These are phyloP conservation scores for Hydropsyche betteni DNA, from an alignment of 2,888 invertebrate genomes.

Conservation along the genomic window DNA sequence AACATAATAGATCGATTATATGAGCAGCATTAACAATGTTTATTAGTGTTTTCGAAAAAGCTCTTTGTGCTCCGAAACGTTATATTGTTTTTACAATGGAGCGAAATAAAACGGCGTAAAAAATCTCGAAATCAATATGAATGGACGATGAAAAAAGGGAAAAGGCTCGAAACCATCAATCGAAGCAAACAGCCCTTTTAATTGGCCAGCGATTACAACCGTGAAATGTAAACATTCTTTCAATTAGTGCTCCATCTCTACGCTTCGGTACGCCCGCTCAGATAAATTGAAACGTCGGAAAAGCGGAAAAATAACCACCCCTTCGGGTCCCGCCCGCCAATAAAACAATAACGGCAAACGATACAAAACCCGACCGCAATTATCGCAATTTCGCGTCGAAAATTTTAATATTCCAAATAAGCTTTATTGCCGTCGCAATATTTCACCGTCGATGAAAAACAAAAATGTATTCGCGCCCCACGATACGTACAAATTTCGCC, in stretches of 20 bases:
- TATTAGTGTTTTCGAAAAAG: no score
- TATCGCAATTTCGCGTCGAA: constrained; percentile 27
- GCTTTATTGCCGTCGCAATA: background rate
- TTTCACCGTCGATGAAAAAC: background rate
- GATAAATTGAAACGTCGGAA: constrained; percentile 24
- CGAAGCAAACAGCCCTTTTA: constrained; percentile 29
- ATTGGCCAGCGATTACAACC: constrained; percentile 40
- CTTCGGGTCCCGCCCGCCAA: background rate
- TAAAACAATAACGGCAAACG: constrained; percentile 14
- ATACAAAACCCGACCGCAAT: constrained; percentile 12
- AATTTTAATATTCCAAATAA: constrained; percentile 12
- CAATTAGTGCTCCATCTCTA: constrained; percentile 39
- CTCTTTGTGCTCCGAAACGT: no score
- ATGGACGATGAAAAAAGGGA: background rate
- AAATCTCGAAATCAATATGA: constrained; percentile 6
- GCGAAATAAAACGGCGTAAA: background rate
- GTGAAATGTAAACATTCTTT: constrained; percentile 44
- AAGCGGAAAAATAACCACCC: background rate
- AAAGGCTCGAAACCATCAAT: constrained; percentile 15
- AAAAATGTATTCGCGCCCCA: background rate
- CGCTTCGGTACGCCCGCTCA: constrained; percentile 15
- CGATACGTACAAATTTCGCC: background rate
- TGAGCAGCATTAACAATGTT: no score
- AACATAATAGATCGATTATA: no score
- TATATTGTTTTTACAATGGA: no score